Base-by-base conservation (phyloP, 2,113 vertebrate genomes). In the Crotalus helleri region DNA sequence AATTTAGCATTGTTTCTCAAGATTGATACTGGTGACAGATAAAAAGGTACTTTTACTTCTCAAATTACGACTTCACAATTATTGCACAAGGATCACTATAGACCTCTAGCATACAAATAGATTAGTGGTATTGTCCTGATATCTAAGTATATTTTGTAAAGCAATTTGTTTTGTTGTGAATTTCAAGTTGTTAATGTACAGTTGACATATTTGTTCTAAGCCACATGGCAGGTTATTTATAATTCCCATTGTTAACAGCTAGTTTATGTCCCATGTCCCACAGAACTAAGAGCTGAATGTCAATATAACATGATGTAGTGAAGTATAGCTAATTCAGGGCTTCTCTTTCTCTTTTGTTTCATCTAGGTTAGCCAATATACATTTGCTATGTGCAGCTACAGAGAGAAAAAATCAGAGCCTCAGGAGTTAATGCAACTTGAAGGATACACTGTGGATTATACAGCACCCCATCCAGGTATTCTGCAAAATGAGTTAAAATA, bases 331-430 rank as follows among this genome's bases (percentile, higher is more conserved):
- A 93, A 94, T 96, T 93, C 91, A 24, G 94, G 94, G 7, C 88
- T 44, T 89, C 39, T 89, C 33, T n/a, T 44, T 44, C 21, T 44
- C 96, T 94, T 96, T 94, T 94, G 95, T 94, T 89, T 21, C 46
- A 12, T 89, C 92, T 97, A 99, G 99, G 99, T 99, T 92, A 99
- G 99, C 97, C 99, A 99, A 94, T 99, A 99, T 95, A 99, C 99
- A 1, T 99, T 99, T 95, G 99, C 99, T 88, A 99, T 99, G 99
- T 99, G 99, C 97, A 99, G 99, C 97, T 99, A 99, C 90, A 98
- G 99, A 98, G 98, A 99, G 97, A 99, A 99, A 97, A 99, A 99
- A 94, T 98, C 99, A 0, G 99, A 99, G 95, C 99, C 99, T 85
- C 99, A 99, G 95, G 99, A 99, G 95, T 97, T 99, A 95, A 99